phyloP scores from a whole-genome alignment of 35 echinoderm and acorn worm species.

The Nesometra sesokonis region DNA sequence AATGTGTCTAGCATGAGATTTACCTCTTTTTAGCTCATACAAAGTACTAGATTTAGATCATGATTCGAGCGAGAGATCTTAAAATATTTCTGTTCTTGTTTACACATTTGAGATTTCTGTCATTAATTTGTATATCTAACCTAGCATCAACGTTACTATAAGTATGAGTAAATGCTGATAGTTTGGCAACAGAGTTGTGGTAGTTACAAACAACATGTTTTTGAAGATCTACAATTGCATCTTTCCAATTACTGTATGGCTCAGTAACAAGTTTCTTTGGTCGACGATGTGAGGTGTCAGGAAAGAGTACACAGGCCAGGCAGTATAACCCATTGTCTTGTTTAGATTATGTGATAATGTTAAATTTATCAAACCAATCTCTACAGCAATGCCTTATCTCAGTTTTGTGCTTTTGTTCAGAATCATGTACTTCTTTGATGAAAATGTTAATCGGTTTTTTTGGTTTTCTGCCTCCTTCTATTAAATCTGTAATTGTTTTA shows the following conservation, averaged over 20 bases:
- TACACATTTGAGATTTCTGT: not conserved
- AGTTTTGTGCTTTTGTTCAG: not conserved
- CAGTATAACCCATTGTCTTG: slow-evolving; percentile 30
- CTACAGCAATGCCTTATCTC: slow-evolving; percentile 8
- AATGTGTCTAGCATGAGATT: slow-evolving; percentile 34
- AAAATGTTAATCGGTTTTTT: slow-evolving; percentile 1
- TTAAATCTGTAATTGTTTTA: not conserved
- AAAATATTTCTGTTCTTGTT: slow-evolving; percentile 26
- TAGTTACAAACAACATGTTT: slow-evolving; percentile 23
- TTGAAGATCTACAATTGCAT: slow-evolving; percentile 9
- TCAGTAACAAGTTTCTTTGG: not conserved
- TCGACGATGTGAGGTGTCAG: not conserved
- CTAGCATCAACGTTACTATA: slow-evolving; percentile 1
- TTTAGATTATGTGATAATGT: not conserved
- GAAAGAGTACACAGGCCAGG: slow-evolving; percentile 21
- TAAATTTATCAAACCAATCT: slow-evolving; percentile 19
- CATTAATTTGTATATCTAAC: not conserved
- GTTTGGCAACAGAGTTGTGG: slow-evolving; percentile 20
- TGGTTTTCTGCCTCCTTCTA: slow-evolving; percentile 16
- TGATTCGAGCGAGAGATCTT: slow-evolving; percentile 18
- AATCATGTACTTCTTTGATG: not conserved
- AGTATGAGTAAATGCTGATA: slow-evolving; percentile 8
- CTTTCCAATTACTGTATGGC: slow-evolving; percentile 36
- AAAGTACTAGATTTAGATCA: slow-evolving; percentile 33
- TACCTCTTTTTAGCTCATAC: slow-evolving; percentile 48